phyloP scores from a whole-genome alignment of 2,888 invertebrate species.

The Cantharis flavilabris region DNA sequence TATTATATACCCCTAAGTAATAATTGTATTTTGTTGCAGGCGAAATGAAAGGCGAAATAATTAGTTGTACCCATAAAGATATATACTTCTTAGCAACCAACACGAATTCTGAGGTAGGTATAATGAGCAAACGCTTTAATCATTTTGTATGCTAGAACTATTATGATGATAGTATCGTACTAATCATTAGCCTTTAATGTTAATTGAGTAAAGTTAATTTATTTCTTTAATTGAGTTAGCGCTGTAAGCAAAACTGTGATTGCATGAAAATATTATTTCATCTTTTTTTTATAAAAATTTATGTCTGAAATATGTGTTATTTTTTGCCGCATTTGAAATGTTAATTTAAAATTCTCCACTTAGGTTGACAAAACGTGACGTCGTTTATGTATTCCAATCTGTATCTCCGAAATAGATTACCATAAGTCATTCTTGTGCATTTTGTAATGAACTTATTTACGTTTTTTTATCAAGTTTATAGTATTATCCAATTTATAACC shows the following conservation, averaged over 20 bases:
- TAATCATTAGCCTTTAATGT: neutral
- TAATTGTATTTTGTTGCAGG: constrained; percentile 36
- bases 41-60: constrained; percentile 51
- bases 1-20: neutral
- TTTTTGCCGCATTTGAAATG: neutral
- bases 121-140: constrained; percentile 5
- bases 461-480: neutral
- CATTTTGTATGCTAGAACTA: neutral
- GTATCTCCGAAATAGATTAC: neutral
- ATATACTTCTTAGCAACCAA: constrained; percentile 52
- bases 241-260: neutral
- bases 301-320: neutral
- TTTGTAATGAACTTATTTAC: neutral
- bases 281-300: neutral
- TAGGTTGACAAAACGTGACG: neutral
- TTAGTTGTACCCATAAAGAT: constrained; percentile 50
- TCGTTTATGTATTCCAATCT: neutral
- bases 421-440: neutral
- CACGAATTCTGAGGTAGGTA: constrained; percentile 50
- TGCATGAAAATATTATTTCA: neutral
- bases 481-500: neutral
- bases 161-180: neutral
- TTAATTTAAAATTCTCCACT: neutral
- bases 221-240: neutral
- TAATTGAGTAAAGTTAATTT: neutral